Base-by-base conservation (phyloP, 2,888 invertebrate species). In the Apocheima hispidaria region DNA sequence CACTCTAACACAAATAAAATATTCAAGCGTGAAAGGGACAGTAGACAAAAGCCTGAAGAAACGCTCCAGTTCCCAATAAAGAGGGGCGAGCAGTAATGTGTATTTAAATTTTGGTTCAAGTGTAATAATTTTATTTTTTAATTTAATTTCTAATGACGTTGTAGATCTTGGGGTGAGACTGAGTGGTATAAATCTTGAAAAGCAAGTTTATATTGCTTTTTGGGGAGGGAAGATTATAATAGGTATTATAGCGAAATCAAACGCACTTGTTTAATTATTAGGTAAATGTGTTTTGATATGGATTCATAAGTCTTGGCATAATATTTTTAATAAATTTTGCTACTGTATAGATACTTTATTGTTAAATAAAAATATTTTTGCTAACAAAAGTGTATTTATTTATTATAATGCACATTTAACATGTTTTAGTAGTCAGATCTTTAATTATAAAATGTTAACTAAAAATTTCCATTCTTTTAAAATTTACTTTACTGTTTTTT, bases 21-120 rank as follows among this genome's bases (percentile, higher is more conserved):
- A 61, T 12, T 48, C 55, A 33, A 73, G 63, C n/a, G 56, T 71
- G 86, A 63, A 77, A 77, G 73, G 82, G 86, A 65, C 65, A 74
- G 59, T 70, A 70, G 46, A 78, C 69, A 72, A 71, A 78, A 73
- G 69, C 76, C 79, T 79, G 80, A 88, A 86, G 88, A 86, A 88
- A 87, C 84, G 83, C 83, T 84, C 84, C 80, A 84, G 82, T 89
- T 88, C 87, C 83, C 90, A 91, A 92, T 92, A 89, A 87, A 89
- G 88, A 90, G 89, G 90, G 92, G 89, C 84, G 86, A 77, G 71
- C 82, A 79, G 83, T 92, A 93, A 92, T 92, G 91, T 86, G 82
- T 89, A 92, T 93, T 93, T 92, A 92, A 93, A 93, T 92, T 90
- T 88, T 81, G 86, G 86, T 86, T 90, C 87, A 84, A 92, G 89